phyloP scores from a whole-genome alignment of 2,113 vertebrate species.

The Hyla sarda region DNA sequence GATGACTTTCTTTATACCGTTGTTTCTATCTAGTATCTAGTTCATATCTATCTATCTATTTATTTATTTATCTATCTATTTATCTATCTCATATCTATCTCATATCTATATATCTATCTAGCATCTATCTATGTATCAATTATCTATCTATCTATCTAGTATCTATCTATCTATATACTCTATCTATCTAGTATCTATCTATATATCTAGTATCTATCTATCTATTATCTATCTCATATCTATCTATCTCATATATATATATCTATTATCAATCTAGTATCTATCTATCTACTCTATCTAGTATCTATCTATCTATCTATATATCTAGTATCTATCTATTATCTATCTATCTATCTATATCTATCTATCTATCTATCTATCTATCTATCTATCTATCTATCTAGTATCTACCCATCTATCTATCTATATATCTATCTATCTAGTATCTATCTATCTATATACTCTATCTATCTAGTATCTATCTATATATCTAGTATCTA shows the following conservation, averaged over 20 bases:
- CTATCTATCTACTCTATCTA: not conserved
- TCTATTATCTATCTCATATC: too few species aligned
- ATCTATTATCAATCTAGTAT: not conserved
- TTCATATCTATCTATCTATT: not conserved
- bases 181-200: too few species aligned
- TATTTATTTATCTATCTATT: too few species aligned
- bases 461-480: not conserved
- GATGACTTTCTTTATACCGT: too few species aligned
- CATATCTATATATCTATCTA: constrained; percentile 2
- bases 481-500: not conserved
- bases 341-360: too few species aligned
- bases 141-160: too few species aligned
- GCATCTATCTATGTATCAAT: not conserved
- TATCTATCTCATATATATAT: not conserved
- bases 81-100: not conserved
- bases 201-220: too few species aligned
- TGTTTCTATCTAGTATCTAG: too few species aligned
- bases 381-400: too few species aligned
- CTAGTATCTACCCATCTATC: not conserved
- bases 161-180: too few species aligned
- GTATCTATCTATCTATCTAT: constrained; percentile 3
- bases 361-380: too few species aligned
- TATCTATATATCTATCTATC: not conserved
- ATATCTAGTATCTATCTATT: too few species aligned
- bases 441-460: not conserved